Conservation (phyloP, 2,113 vertebrate species). For the Hipposideros armiger region DNA sequence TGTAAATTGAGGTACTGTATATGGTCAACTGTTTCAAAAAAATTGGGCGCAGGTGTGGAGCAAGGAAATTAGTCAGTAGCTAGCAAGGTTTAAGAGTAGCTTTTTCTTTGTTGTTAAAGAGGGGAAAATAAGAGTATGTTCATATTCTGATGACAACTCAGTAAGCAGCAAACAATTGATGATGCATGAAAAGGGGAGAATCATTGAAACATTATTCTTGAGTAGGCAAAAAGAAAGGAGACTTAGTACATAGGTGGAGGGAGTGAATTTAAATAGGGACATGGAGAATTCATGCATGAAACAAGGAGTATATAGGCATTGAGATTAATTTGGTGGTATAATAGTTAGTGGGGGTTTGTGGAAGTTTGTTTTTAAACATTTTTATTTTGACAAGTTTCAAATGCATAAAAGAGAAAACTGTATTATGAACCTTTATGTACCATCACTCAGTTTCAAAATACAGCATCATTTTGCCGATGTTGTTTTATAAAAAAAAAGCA, state of each 20-base stretch:
- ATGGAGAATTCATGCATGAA: neutral
- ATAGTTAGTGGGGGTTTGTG: neutral
- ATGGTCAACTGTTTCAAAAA: neutral
- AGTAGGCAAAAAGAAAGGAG: neutral
- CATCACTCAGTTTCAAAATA: neutral
- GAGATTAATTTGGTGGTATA: neutral
- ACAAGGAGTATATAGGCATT: neutral
- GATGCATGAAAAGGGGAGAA: neutral
- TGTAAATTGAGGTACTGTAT: neutral
- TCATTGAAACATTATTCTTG: neutral
- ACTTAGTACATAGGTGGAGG: neutral
- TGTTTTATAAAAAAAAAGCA: neutral
- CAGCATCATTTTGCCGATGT: neutral
- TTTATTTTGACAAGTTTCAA: neutral
- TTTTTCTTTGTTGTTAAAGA: neutral
- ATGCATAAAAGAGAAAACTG: neutral
- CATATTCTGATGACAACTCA: neutral
- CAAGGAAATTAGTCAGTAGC: neutral
- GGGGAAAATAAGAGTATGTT: neutral
- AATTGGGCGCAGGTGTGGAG: neutral
- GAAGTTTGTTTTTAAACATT: neutral
- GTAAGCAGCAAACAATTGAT: neutral
- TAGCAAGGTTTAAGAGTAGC: neutral
- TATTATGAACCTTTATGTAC: neutral
- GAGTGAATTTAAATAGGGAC: neutral